Conservation (phyloP, 2,888 invertebrate species). For the Augiades crinisus region DNA sequence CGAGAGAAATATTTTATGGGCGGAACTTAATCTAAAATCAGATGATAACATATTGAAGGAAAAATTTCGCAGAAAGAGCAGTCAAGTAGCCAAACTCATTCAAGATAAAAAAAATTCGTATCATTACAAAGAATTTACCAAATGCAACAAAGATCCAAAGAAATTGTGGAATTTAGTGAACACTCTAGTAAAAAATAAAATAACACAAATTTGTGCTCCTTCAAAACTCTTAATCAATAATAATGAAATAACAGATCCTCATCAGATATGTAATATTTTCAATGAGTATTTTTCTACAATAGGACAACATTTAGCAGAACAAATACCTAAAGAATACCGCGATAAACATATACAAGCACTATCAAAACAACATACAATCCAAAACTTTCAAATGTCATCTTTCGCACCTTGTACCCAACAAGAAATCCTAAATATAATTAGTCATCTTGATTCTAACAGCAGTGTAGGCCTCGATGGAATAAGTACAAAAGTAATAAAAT, state of each 20-base stretch:
- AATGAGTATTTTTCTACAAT: conserved; percentile 20
- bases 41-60: conserved; percentile 1
- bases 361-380: not conserved
- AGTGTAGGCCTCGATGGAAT: not conserved
- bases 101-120: conserved; percentile 11
- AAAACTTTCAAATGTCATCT: not conserved
- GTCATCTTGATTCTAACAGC: not conserved
- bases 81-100: not conserved
- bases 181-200: conserved; percentile 10
- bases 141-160: conserved; percentile 1
- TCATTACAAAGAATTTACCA: too few species aligned
- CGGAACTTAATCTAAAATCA: not conserved
- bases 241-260: conserved; percentile 2
- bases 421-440: conserved; percentile 3
- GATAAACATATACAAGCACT: not conserved
- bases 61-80: not conserved
- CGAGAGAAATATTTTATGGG: conserved; percentile 17
- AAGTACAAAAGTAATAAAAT: not conserved
- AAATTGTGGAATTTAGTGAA: conserved; percentile 13
- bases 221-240: conserved; percentile 3
- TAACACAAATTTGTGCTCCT: conserved; percentile 10
- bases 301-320: conserved; percentile 10
- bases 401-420: not conserved
- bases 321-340: conserved; percentile 7
- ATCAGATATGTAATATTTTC: conserved; percentile 11